Percentiles rank a stretch among this genome's conserved stretches.
Conservation (phyloP, 1,140 invertebrate species). For the Drosophila equinoxialis region DNA sequence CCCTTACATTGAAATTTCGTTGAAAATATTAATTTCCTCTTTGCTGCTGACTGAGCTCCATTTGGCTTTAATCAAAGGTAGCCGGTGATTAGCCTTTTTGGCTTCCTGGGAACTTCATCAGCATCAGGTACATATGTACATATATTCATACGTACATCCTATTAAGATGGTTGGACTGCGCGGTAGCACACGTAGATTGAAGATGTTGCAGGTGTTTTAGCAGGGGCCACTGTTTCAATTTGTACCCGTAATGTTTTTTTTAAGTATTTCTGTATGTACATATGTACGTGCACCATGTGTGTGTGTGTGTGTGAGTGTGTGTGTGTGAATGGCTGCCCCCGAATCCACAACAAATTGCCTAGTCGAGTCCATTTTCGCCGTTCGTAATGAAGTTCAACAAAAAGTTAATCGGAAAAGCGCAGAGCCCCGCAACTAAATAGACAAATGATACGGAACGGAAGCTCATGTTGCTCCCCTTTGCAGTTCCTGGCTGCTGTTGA, state of each 20-base stretch:
- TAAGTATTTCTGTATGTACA: slow-evolving; percentile 54
- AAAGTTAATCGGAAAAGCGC: slow-evolving; percentile 79
- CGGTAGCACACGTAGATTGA: slow-evolving; percentile 42
- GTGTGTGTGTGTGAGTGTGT: slow-evolving; percentile 46
- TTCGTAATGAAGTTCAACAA: slow-evolving; percentile 78
- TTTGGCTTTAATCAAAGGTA: slow-evolving; percentile 7
- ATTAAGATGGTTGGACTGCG: background rate
- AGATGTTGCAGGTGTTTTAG: slow-evolving; percentile 64
- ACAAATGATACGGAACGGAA: slow-evolving; percentile 82
- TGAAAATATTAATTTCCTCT: too few relatives aligned
- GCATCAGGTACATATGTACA: slow-evolving; percentile 28
- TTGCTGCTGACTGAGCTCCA: slow-evolving; percentile 27
- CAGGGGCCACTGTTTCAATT: slow-evolving; percentile 61
- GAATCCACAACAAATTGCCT: slow-evolving; percentile 64
- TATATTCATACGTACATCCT: too few relatives aligned
- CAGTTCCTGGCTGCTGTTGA: background rate
- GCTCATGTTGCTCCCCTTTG: slow-evolving; percentile 42
- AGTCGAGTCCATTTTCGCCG: slow-evolving; percentile 69
- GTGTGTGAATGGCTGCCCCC: slow-evolving; percentile 51
- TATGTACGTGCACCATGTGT: background rate
- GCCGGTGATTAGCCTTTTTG: slow-evolving; percentile 21
- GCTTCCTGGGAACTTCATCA: slow-evolving; percentile 53
- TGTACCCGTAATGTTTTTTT: slow-evolving; percentile 62
- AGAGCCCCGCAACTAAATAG: slow-evolving; percentile 78
- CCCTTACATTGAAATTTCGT: too few relatives aligned